phyloP scores from a whole-genome alignment of 2,797 vertebrate species.

The Taeniopygia guttata region DNA sequence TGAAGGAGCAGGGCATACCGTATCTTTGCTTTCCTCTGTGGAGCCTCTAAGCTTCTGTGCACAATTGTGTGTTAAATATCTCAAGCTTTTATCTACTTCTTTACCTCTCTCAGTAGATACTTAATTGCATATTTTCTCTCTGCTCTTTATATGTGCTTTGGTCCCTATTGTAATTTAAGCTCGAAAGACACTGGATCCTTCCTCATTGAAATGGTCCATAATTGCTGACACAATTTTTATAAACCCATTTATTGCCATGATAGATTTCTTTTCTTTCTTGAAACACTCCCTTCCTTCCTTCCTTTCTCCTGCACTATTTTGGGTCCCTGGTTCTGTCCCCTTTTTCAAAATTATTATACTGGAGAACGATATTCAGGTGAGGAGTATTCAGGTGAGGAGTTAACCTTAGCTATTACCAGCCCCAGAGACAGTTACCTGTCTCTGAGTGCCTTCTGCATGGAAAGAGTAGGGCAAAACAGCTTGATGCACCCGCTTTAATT shows the following conservation, averaged over 20 bases:
- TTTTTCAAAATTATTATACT: background rate
- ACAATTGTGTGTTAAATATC: background rate
- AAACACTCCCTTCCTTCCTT: background rate
- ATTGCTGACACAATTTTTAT: conserved; percentile 14
- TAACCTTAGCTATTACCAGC: background rate
- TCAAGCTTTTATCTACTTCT: background rate
- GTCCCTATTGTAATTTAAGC: background rate
- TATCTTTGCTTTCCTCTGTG: background rate
- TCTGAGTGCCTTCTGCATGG: background rate
- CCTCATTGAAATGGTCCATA: background rate
- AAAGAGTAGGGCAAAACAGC: background rate
- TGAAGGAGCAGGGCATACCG: background rate
- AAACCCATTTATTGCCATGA: background rate
- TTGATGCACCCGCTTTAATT: background rate
- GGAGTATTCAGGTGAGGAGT: background rate
- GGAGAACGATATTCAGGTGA: background rate
- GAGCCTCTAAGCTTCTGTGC: background rate
- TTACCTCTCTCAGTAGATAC: background rate
- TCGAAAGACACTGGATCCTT: conserved; percentile 18
- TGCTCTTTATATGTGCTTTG: background rate
- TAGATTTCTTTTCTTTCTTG: background rate
- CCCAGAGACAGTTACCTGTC: background rate
- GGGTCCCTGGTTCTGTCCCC: background rate
- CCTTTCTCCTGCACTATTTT: background rate
- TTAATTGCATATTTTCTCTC: background rate